phyloP scores from a whole-genome alignment of 2,888 invertebrate genomes.

The Polylopha cassiicola region DNA sequence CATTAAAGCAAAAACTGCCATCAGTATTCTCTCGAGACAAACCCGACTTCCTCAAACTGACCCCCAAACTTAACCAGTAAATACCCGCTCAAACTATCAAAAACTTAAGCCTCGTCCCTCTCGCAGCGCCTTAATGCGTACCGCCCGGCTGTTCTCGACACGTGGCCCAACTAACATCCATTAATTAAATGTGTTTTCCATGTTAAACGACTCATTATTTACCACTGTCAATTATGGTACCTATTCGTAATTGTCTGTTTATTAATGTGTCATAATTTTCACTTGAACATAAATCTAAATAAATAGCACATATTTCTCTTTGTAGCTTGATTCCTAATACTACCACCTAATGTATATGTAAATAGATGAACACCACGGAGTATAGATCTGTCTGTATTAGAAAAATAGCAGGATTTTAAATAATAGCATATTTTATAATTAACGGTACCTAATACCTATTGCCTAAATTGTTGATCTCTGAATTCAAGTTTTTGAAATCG shows the following conservation, averaged over 20 bases:
- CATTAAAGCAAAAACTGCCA: constrained; percentile 15
- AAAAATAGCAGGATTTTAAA: no score
- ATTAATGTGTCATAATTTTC: background rate
- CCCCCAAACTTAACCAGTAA: constrained; percentile 73
- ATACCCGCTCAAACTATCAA: constrained; percentile 74
- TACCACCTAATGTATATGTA: no score
- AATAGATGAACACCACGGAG: no score
- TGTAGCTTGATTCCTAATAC: no score
- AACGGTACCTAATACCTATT: no score
- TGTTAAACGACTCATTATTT: constrained; percentile 25
- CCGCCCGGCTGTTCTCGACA: constrained; percentile 46
- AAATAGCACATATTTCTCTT: no score
- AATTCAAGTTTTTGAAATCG: no score
- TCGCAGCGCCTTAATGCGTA: constrained; percentile 53
- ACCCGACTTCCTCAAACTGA: constrained; percentile 55
- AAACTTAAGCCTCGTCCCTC: constrained; percentile 68
- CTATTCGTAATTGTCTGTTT: constrained; percentile 10
- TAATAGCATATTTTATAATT: no score
- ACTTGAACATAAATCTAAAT: no score
- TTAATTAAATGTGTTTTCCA: constrained; percentile 40
- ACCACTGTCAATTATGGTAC: constrained; percentile 8
- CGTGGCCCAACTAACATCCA: constrained; percentile 32
- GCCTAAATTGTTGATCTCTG: no score
- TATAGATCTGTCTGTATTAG: no score
- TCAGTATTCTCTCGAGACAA: constrained; percentile 47